Percentiles rank a stretch among this genome's conserved stretches.
Evolutionary conservation across 2,888 invertebrate genomes (phyloP).

Genomic region (Himalopsyche tibetana): DNA sequence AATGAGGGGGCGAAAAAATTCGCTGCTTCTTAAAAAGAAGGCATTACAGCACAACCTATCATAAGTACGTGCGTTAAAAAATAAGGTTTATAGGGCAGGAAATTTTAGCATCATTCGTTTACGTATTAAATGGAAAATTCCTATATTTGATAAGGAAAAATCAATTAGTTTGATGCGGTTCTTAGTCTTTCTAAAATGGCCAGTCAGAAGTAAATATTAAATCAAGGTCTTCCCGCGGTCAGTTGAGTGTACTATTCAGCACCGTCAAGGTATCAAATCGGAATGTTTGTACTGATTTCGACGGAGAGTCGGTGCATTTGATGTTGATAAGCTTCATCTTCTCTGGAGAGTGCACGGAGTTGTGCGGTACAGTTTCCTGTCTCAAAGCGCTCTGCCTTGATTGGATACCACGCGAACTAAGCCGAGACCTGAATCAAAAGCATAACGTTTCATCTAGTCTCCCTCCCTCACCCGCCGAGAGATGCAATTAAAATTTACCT

Average conservation of each 20-base stretch:
- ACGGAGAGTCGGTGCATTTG: not conserved
- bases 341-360: not conserved
- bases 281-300: not conserved
- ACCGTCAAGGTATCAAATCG: not conserved
- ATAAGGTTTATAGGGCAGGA: no score
- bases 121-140: no score
- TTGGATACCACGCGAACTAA: not conserved
- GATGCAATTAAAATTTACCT: slow-evolving; percentile 34
- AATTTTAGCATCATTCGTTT: no score
- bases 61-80: no score
- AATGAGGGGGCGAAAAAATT: no score
- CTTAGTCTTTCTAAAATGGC: no score
- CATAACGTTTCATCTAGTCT: not conserved
- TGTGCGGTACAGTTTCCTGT: not conserved
- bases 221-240: no score
- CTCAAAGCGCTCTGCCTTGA: slow-evolving; percentile 12
- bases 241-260: not conserved
- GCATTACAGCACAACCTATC: no score
- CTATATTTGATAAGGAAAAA: no score
- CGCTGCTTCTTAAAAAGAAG: no score
- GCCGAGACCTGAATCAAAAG: slow-evolving; percentile 22
- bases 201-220: no score
- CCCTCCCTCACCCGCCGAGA: not conserved
- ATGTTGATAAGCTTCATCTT: slow-evolving; percentile 9
- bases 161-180: no score